Evolutionary conservation across 2,797 vertebrate genomes (phyloP), one percentile per base, ranked within the genome.

Genomic region (Falco columbarius): DNA sequence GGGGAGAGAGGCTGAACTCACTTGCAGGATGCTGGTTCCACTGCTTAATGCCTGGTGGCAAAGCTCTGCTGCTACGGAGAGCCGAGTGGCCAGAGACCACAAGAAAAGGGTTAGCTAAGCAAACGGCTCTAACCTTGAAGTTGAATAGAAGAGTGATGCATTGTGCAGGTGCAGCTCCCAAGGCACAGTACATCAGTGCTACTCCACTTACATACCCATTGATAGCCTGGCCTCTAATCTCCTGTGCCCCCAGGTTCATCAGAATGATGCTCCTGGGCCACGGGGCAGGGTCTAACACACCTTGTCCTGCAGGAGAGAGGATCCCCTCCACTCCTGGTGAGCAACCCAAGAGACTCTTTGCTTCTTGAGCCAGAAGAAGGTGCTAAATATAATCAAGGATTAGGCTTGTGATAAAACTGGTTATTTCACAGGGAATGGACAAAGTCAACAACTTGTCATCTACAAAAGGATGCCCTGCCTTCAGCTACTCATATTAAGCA

Each of bases 1-100:
- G 56, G 67, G 74, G 55, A 61, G 52, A 85, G 72, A 91, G 26
- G 40, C 18, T 83, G 58, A 93, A 38, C 51, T 81, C 42, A 66
- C 47, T 51, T 65, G 79, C 81, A 89, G 93, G 79, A 91, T 83
- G 84, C 52, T 87, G 70, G 65, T 62, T 62, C 40, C 22, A 26
- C 4, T 44, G 54, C 86, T 95, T 62, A 59, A 29, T 52, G 86
- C 46, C 72, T 49, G 36, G 17, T 92, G 72, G 93, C 83, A 91
- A 72, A 85, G 46, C 49, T 77, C 82, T 67, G 71, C 73, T 20
- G 7, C 63, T 81, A 18, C 0, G 2, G 58, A 20, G 55, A 55
- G 61, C 14, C 0, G 4, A 63, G n/a, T 0, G 22, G 74, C 24
- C 59, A 82, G 85, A 59, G n/a, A 56, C n/a, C 0, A 1, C 51